Percentiles rank a stretch among this genome's conserved stretches.
These are phyloP conservation scores for Trichogramma evanescens DNA, from an alignment of 2,888 invertebrate species.

Conservation along the genomic window DNA sequence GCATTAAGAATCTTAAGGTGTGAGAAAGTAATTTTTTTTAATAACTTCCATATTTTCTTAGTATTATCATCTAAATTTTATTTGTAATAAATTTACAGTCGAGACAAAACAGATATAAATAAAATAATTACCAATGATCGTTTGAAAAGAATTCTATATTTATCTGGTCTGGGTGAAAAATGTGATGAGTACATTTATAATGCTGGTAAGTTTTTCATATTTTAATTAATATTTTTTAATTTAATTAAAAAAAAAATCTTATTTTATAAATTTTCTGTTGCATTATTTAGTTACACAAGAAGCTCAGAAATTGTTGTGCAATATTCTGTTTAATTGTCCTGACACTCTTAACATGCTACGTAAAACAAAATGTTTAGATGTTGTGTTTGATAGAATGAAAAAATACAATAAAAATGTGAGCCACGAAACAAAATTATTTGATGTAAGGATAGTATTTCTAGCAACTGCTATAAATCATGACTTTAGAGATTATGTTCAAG, in stretches of 20 bases:
- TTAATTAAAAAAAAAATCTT: background rate
- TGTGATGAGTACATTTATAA: conserved; percentile 8
- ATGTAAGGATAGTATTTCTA: conserved; percentile 82
- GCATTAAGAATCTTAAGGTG: conserved; percentile 64
- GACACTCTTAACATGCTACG: conserved; percentile 52
- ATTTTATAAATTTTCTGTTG: conserved; percentile 14
- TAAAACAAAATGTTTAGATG: conserved; percentile 39
- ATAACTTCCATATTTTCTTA: background rate
- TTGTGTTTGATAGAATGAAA: conserved; percentile 65
- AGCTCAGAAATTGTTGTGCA: conserved; percentile 82
- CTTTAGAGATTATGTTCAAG: conserved; percentile 59
- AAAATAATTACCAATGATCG: conserved; percentile 62
- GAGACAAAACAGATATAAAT: conserved; percentile 69
- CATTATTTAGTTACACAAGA: conserved; percentile 57
- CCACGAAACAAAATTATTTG: conserved; percentile 73
- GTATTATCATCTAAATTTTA: background rate
- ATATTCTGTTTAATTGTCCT: conserved; percentile 73
- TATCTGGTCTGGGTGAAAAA: conserved; percentile 53
- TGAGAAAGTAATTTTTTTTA: conserved; percentile 19
- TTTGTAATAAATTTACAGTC: conserved; percentile 51
- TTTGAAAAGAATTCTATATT: conserved; percentile 60
- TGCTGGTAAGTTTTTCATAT: conserved; percentile 6
- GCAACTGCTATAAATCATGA: conserved; percentile 75
- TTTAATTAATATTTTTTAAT: background rate
- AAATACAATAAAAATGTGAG: conserved; percentile 57